A percentile compares a stretch with the other conserved stretches of the same genome.
Conservation (phyloP, 2,113 vertebrate species). For the Verasper variegatus region DNA sequence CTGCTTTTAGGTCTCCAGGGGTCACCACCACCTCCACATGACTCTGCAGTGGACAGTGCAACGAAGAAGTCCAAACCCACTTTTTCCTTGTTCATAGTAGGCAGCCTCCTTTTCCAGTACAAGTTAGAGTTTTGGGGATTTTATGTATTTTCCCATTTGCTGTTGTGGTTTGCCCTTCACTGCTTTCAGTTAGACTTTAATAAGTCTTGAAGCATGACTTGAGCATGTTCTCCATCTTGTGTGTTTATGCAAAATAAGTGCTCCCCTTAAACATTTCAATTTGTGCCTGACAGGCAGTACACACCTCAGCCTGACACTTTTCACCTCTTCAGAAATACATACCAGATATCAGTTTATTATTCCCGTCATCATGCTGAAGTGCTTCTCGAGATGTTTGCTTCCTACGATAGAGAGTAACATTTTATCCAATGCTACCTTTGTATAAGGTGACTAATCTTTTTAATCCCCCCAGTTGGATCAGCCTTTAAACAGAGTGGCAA, state of each 20-base stretch:
- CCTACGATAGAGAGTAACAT: slow-evolving; percentile 69
- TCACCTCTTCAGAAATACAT: slow-evolving; percentile 12
- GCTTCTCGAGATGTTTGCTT: slow-evolving; percentile 51
- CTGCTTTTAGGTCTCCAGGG: neutral
- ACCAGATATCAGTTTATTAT: slow-evolving; percentile 10
- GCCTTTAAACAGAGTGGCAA: slow-evolving; percentile 75
- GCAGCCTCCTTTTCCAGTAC: too few relatives aligned
- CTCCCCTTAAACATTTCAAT: neutral
- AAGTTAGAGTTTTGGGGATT: too few relatives aligned
- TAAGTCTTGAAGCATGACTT: too few relatives aligned
- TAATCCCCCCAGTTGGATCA: slow-evolving; percentile 77
- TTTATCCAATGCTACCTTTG: slow-evolving; percentile 81
- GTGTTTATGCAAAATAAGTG: neutral
- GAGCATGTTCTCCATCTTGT: neutral
- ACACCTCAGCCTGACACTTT: neutral
- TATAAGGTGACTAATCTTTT: slow-evolving; percentile 79
- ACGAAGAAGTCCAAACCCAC: neutral
- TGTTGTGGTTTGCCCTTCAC: neutral
- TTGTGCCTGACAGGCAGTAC: neutral
- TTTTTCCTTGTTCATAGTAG: too few relatives aligned
- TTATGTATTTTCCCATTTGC: neutral
- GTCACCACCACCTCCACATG: too few relatives aligned
- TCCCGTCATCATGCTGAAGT: slow-evolving; percentile 35
- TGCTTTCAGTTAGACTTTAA: neutral
- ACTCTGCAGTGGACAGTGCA: too few relatives aligned